Conservation (phyloP, 2,113 vertebrate genomes). For the Chloropsis cyanopogon region DNA sequence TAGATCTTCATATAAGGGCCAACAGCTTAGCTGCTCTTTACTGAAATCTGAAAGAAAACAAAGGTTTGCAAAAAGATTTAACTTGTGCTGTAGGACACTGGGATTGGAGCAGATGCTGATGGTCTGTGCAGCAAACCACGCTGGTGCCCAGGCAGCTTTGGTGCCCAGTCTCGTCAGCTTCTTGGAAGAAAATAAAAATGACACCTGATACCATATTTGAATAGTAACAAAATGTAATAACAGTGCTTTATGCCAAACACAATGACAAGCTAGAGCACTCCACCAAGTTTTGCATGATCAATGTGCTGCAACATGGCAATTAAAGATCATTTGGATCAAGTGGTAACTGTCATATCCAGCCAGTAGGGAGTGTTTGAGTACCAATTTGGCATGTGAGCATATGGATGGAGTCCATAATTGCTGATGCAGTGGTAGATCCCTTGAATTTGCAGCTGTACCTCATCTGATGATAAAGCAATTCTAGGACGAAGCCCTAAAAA, state of each 20-base stretch:
- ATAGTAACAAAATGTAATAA: not conserved
- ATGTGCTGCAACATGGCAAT: not conserved
- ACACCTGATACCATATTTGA: not conserved
- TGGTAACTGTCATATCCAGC: not conserved
- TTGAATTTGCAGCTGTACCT: constrained; percentile 7
- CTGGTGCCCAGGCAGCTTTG: not conserved
- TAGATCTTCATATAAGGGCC: not conserved
- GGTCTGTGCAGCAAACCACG: not conserved
- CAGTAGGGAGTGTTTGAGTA: not conserved
- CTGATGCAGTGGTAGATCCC: not conserved
- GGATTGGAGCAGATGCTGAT: not conserved
- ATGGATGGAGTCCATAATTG: not conserved
- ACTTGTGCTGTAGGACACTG: not conserved
- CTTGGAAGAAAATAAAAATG: not conserved
- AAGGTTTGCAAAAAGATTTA: not conserved
- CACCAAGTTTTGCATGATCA: not conserved
- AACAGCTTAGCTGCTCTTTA: not conserved
- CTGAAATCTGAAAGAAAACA: not conserved
- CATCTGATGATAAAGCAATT: not conserved
- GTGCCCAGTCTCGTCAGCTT: not conserved
- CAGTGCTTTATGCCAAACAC: not conserved
- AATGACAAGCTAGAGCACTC: not conserved
- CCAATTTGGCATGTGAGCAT: not conserved
- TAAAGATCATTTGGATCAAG: not conserved
- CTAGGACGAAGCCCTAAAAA: not conserved